Evolutionary conservation across 1,140 invertebrate species (phyloP), one percentile per base, ranked within the genome.

Genomic region (Parapsyche elsis): DNA sequence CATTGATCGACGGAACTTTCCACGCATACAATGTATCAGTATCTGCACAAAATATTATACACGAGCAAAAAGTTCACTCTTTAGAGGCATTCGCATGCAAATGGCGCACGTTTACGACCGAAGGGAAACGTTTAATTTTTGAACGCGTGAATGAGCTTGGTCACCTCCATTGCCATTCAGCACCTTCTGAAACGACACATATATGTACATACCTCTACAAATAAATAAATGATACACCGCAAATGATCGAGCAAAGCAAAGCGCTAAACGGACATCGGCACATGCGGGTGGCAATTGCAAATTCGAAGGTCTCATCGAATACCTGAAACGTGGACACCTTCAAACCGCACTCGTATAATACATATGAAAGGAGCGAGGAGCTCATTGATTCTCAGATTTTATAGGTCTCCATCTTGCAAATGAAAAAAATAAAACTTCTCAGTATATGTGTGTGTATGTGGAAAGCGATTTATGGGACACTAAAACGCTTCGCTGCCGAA

Each of bases 241-340:
- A 73, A 73, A 46, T 38, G 30, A 38, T n/a, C n/a, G n/a, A n/a
- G n/a, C n/a, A n/a, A n/a, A n/a, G n/a, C n/a, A n/a, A n/a, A n/a
- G n/a, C n/a, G 30, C 30, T 38, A 7, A 38, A n/a, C 75, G 67
- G 26, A 16, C 7, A 38, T 38, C 1, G 1, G 30, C 30, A 38
- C 71, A 81, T 81, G 80, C 80, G 80, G 80, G 80, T 81, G 80
- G 80, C 46, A 81, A 73, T 81, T 75, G 45, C 49, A 74, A 75
- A 57, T 75, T 73, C 16, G 80, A 78, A 77, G 76, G 80, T 26
- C 38, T 38, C 67, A 46, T 24, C 74, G 71, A 45, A n/a, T 30
- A 45, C n/a, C n/a, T 16, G 12, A n/a, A 61, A 70, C 19, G 80
- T 75, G 24, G 67, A 49, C 59, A 71, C 1, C n/a, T 19, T 44